These are phyloP conservation scores for Maconellicoccus hirsutus DNA, from an alignment of 1,140 invertebrate genomes.

Conservation along the genomic window DNA sequence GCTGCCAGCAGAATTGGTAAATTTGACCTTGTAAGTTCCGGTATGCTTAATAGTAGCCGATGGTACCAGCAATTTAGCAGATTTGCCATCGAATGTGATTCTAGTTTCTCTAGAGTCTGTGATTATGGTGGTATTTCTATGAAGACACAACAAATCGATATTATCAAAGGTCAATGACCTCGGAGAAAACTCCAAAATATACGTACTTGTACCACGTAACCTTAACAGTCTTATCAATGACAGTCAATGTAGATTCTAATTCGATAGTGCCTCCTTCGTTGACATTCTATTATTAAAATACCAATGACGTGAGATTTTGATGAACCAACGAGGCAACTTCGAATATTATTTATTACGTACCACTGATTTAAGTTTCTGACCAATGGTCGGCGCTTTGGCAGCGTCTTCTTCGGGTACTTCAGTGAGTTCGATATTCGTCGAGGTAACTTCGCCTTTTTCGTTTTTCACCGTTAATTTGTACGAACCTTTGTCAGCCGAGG, in stretches of 20 bases:
- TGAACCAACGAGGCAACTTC: too few relatives aligned
- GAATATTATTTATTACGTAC: too few relatives aligned
- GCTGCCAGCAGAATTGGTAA: slow-evolving; percentile 70
- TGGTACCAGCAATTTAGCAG: slow-evolving; percentile 58
- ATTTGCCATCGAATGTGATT: slow-evolving; percentile 69
- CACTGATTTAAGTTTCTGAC: slow-evolving; percentile 56
- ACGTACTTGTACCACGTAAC: slow-evolving; percentile 73
- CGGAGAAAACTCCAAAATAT: neutral
- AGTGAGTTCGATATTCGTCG: slow-evolving; percentile 74
- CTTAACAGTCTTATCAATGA: slow-evolving; percentile 59
- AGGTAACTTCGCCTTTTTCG: slow-evolving; percentile 83
- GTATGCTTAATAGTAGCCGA: slow-evolving; percentile 54
- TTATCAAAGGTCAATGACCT: neutral
- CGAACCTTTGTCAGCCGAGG: slow-evolving; percentile 66
- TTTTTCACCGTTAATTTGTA: slow-evolving; percentile 87
- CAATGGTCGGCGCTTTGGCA: slow-evolving; percentile 49
- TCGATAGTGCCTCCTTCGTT: slow-evolving; percentile 41
- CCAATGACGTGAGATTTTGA: too few relatives aligned
- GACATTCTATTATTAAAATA: too few relatives aligned
- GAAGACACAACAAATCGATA: slow-evolving; percentile 27
- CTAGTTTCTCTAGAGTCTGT: slow-evolving; percentile 54
- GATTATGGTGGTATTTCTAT: slow-evolving; percentile 54
- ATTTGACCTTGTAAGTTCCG: slow-evolving; percentile 64
- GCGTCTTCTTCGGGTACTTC: slow-evolving; percentile 53
- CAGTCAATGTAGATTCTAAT: slow-evolving; percentile 57